phyloP scores from a whole-genome alignment of 1,140 invertebrate genomes.

The Mamestra configurata region DNA sequence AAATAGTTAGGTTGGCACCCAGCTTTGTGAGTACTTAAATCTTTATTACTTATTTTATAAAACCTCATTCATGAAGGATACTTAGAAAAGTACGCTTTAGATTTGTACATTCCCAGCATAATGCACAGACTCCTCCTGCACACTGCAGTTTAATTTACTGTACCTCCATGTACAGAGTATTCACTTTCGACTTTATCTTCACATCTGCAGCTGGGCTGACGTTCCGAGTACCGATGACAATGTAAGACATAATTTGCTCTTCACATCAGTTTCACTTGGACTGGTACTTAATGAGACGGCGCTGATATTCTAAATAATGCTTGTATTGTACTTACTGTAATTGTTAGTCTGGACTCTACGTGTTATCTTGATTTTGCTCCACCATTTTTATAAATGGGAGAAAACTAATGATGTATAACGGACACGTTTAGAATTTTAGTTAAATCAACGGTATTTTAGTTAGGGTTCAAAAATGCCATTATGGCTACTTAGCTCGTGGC shows the following conservation, averaged over 20 bases:
- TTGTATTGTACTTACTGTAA: conserved; percentile 33
- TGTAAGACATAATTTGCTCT: conserved; percentile 38
- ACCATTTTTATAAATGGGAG: conserved; percentile 12
- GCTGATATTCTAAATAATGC: conserved; percentile 29
- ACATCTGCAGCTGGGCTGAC: neutral
- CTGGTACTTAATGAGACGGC: conserved; percentile 21
- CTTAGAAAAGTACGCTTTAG: neutral
- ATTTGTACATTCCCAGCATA: neutral
- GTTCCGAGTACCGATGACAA: conserved; percentile 30
- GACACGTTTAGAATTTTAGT: neutral
- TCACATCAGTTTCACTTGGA: conserved; percentile 46
- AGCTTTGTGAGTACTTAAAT: no score
- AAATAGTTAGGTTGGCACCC: no score
- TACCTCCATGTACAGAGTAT: neutral
- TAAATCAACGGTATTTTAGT: no score
- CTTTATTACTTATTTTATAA: no score
- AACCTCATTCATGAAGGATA: no score
- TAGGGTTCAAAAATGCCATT: no score
- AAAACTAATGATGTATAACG: conserved; percentile 8
- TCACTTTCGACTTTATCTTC: conserved; percentile 31
- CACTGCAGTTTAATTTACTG: neutral
- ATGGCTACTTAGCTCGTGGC: no score
- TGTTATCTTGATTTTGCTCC: conserved; percentile 8
- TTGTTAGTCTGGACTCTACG: conserved; percentile 7
- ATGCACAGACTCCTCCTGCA: neutral